A percentile compares a stretch with the other conserved stretches of the same genome.
Evolutionary conservation across 2,113 vertebrate species (phyloP).

Genomic region (Abramis brama): DNA sequence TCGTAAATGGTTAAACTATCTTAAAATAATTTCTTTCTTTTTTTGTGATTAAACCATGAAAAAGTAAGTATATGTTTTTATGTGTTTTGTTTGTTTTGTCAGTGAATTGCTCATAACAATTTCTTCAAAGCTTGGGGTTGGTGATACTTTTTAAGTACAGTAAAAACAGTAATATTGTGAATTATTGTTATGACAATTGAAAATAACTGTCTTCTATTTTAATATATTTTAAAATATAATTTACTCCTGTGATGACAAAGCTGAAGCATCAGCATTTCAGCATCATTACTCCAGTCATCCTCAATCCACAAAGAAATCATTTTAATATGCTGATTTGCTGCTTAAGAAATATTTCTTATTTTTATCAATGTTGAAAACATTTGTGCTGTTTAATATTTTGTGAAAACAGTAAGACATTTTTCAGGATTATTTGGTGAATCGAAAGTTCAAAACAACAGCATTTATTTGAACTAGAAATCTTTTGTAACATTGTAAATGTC

Average conservation of each 20-base stretch:
- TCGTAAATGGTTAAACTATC: not conserved
- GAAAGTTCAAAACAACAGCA: not conserved
- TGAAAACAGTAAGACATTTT: not conserved
- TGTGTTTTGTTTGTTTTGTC: not conserved
- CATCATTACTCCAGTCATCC: too few species aligned
- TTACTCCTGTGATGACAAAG: too few species aligned
- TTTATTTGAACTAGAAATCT: not conserved
- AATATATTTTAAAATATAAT: too few species aligned
- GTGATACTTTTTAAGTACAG: too few species aligned
- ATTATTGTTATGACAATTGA: too few species aligned
- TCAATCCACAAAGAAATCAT: too few species aligned
- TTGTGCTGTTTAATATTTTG: not conserved
- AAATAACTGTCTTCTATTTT: too few species aligned
- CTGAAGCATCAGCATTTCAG: too few species aligned
- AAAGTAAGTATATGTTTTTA: not conserved
- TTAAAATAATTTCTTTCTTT: too few species aligned
- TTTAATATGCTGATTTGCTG: too few species aligned
- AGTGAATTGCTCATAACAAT: not conserved
- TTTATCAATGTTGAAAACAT: not conserved
- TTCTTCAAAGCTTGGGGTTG: too few species aligned
- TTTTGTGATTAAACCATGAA: not conserved
- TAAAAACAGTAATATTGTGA: too few species aligned
- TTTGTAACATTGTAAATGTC: not conserved
- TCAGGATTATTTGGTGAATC: not conserved
- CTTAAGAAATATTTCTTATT: not conserved